Percentiles rank a stretch among this genome's conserved stretches.
Evolutionary conservation across 2,888 invertebrate species (phyloP).

Genomic region (Parasteatoda lunata): DNA sequence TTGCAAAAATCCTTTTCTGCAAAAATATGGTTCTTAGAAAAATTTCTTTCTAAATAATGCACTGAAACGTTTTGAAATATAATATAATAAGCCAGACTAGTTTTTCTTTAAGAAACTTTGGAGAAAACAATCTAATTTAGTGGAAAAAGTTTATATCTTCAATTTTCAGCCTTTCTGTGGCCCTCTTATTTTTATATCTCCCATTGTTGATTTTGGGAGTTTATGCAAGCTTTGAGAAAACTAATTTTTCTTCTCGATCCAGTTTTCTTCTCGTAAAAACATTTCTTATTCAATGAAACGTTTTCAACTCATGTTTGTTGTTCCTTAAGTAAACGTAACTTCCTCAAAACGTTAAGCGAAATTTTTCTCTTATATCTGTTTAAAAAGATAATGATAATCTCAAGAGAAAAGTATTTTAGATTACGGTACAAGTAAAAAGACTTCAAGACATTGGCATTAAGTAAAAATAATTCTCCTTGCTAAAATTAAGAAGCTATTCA

Average conservation of each 20-base stretch:
- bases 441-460: too few relatives aligned
- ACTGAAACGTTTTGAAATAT: too few relatives aligned
- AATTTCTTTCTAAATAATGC: too few relatives aligned
- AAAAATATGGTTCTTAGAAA: too few relatives aligned
- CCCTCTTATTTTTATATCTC: slow-evolving; percentile 29
- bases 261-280: slow-evolving; percentile 23
- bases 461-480: too few relatives aligned
- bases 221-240: slow-evolving; percentile 7
- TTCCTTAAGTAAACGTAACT: slow-evolving; percentile 49
- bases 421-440: too few relatives aligned
- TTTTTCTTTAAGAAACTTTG: not conserved
- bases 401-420: too few relatives aligned
- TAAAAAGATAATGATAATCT: too few relatives aligned
- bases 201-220: slow-evolving; percentile 50
- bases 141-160: not conserved
- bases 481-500: too few relatives aligned
- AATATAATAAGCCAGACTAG: too few relatives aligned
- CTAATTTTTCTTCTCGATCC: not conserved
- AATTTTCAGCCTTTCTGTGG: slow-evolving; percentile 6
- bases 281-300: slow-evolving; percentile 34
- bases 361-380: slow-evolving; percentile 7
- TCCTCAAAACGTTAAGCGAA: slow-evolving; percentile 14
- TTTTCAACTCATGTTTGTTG: slow-evolving; percentile 36
- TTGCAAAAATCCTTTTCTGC: too few relatives aligned
- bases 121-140: not conserved